Evolutionary conservation across 2,797 vertebrate genomes (phyloP), one percentile per base, ranked within the genome.

Genomic region (Rhinella marina): DNA sequence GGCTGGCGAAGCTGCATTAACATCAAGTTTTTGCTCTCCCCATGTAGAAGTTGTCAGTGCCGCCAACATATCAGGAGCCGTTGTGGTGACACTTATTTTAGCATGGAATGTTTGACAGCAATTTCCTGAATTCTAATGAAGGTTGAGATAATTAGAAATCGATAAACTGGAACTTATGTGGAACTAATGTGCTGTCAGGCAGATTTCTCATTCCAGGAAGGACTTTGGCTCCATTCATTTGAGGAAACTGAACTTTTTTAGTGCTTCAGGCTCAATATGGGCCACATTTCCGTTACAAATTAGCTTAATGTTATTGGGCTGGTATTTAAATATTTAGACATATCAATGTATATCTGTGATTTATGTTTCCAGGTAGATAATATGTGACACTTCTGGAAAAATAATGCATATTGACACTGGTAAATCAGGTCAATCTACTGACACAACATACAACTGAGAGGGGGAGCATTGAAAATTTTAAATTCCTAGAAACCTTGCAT

Each of bases 121-220:
- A 68, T 80, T 70, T 86, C 50, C 76, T 66, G 64, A 78, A 86
- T 86, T 86, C 50, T 86, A 86, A 86, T 86, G 85, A 86, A 80
- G 80, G 76, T 80, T 86, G 50, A 86, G 85, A 66, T 86, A 86
- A 86, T 86, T 66, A 79, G 85, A 80, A 86, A 86, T 79, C 62
- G 76, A 86, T 86, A 86, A 80, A 86, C 76, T 79, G 85, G 76
- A 70, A 80, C 76, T 64, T 32, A 70, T 68, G 73, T 77, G 84
- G 41, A 85, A 85, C 73, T 77, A 85, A 85, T 77, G 59, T 29
- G 84, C 57, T 85, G 84, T 78, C 84, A 85, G 61, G 32, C n/a
- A 3, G 73, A 85, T 76, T 77, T 48, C 41, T 62, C 13, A 23
- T 77, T 41, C 41, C 72, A 77, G 32, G 56, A 41, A 62, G 32